phyloP scores from a whole-genome alignment of 2,113 vertebrate genomes.

The Hypocryptadius cinnamomeus region DNA sequence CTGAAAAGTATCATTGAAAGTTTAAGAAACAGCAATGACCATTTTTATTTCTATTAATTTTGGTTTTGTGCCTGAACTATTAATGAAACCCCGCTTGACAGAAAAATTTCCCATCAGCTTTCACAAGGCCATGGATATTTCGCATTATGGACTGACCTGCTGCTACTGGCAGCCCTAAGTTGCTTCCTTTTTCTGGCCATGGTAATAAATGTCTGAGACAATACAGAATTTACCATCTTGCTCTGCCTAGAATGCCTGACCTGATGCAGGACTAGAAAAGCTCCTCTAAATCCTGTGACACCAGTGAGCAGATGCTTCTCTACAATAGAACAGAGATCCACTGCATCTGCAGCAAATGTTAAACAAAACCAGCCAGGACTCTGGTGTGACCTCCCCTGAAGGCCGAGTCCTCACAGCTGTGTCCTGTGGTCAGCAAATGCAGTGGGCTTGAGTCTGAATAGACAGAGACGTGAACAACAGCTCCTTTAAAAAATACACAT shows the following conservation, averaged over 20 bases:
- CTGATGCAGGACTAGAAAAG: neutral
- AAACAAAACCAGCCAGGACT: neutral
- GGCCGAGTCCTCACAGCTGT: neutral
- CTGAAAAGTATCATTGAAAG: neutral
- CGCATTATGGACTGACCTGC: neutral
- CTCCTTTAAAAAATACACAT: neutral
- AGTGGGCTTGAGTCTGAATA: neutral
- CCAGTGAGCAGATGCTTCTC: neutral
- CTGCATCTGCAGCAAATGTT: neutral
- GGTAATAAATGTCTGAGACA: neutral
- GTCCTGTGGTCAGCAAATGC: neutral
- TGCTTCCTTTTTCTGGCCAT: neutral
- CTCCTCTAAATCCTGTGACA: neutral
- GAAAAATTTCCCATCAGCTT: neutral
- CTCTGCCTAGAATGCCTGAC: neutral
- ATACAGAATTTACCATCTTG: neutral
- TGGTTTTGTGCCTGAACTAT: neutral
- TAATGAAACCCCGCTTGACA: neutral
- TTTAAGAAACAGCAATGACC: neutral
- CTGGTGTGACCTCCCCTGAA: neutral
- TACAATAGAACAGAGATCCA: fast-evolving
- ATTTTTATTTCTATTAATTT: neutral
- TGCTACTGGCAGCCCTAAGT: neutral
- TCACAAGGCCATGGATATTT: neutral
- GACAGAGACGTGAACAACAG: neutral